A percentile compares a stretch with the other conserved stretches of the same genome.
phyloP scores from a whole-genome alignment of 2,113 vertebrate genomes.

The Thermophis baileyi region DNA sequence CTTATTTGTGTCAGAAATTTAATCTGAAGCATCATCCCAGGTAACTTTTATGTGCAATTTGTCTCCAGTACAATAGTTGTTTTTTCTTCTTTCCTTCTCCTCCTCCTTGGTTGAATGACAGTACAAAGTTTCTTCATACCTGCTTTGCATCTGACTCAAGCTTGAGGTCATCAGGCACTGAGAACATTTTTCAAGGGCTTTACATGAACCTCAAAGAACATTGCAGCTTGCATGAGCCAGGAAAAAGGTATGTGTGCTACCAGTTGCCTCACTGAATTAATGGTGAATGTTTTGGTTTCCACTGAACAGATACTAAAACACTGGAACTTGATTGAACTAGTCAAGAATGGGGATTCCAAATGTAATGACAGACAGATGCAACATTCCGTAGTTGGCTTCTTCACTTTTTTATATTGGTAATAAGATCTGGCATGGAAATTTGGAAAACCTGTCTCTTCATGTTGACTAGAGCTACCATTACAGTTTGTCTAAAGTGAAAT shows the following conservation, averaged over 20 bases:
- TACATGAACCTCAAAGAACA: conserved; percentile 39
- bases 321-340: conserved; percentile 35
- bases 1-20: not conserved
- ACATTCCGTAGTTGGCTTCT: not conserved
- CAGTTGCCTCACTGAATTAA: conserved; percentile 19
- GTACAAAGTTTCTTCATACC: conserved; percentile 18
- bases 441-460: conserved; percentile 14
- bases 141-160: conserved; percentile 22
- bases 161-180: not conserved
- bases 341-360: conserved; percentile 11
- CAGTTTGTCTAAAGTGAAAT: not conserved
- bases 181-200: conserved; percentile 53
- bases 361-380: conserved; percentile 42
- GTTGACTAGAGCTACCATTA: not conserved
- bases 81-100: conserved; percentile 3
- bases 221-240: conserved; percentile 41
- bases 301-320: conserved; percentile 26
- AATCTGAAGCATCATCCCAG: not conserved
- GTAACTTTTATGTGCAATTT: not conserved
- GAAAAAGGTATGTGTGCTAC: conserved; percentile 41
- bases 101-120: conserved; percentile 42
- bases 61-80: not conserved
- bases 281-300: conserved; percentile 39
- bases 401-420: not conserved
- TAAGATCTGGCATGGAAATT: conserved; percentile 6